Base-by-base conservation (phyloP, 2,888 invertebrate genomes). In the Electrophaes corylata region DNA sequence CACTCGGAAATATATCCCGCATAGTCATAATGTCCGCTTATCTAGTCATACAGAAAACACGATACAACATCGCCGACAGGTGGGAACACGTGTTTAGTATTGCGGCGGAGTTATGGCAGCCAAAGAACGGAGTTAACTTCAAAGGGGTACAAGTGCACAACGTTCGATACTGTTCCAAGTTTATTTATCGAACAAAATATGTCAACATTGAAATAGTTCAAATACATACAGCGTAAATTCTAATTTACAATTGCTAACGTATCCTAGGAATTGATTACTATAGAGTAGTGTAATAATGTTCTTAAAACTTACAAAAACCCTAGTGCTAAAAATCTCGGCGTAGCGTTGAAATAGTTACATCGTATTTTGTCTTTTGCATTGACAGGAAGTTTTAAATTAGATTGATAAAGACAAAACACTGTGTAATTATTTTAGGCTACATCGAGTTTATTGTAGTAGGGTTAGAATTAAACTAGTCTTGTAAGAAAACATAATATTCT, bases 1-100 rank as follows among this genome's bases (percentile, higher is more conserved):
- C 83, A 84, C 75, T 72, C 76, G 76, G 78, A 79, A 80, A 80
- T 78, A 80, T 75, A 77, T 73, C 76, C 72, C 70, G 71, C 66
- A 57, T 63, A 39, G 56, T 62, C 66, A 65, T 66, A 66, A 60
- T 63, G 60, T 74, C 68, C 70, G 71, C 76, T 75, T 78, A 76
- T 76, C 78, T 77, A 71, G 69, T 73, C 68, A 71, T 69, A 70
- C 68, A 64, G 61, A 58, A 53, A 58, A 63, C 60, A 55, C 56
- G 65, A 44, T 62, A 67, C 64, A 62, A 62, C 66, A 65, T 62
- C 60, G 64, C 47, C 60, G 62, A 55, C 60, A 60, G 60, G 60
- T 60, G 51, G 35, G 31, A 52, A 56, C 60, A 60, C 51, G 44
- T 56, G 60, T 56, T 52, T 48, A 60, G 55, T 56, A 48, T 51